Conservation (phyloP, 2,797 vertebrate genomes). For the Margarornis squamiger region DNA sequence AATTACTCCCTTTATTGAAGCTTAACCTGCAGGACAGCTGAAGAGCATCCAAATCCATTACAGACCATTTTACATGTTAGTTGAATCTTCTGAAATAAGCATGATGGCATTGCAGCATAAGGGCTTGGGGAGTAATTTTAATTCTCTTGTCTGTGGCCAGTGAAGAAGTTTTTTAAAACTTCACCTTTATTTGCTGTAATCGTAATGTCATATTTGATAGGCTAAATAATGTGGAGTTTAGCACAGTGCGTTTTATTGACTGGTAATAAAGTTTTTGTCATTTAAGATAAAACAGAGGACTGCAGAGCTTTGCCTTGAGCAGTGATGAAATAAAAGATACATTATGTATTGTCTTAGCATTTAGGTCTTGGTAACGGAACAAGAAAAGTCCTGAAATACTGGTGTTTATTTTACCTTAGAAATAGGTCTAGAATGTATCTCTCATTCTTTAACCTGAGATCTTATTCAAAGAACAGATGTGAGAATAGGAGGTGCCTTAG, state of each 20-base stretch:
- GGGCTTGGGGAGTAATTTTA: background rate
- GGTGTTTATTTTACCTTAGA: background rate
- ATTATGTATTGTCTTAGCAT: background rate
- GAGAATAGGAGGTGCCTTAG: background rate
- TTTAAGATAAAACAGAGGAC: background rate
- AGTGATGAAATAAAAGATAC: background rate
- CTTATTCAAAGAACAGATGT: background rate
- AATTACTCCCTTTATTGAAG: slow-evolving; percentile 27
- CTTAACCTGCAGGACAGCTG: slow-evolving; percentile 29
- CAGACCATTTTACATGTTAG: background rate
- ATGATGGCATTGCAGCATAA: background rate
- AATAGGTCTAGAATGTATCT: background rate
- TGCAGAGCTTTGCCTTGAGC: background rate
- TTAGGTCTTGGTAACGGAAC: background rate
- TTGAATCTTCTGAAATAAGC: background rate
- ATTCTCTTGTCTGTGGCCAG: background rate
- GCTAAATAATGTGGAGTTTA: background rate
- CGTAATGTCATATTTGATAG: background rate
- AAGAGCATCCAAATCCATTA: slow-evolving; percentile 17
- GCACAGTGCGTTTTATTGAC: background rate
- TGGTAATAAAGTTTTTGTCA: background rate
- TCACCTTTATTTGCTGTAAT: background rate
- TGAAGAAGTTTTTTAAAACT: background rate
- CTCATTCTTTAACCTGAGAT: background rate
- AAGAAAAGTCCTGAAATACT: background rate